Evolutionary conservation across 2,888 invertebrate species (phyloP), one percentile per base, ranked within the genome.

Genomic region (Zelleria hepariella): DNA sequence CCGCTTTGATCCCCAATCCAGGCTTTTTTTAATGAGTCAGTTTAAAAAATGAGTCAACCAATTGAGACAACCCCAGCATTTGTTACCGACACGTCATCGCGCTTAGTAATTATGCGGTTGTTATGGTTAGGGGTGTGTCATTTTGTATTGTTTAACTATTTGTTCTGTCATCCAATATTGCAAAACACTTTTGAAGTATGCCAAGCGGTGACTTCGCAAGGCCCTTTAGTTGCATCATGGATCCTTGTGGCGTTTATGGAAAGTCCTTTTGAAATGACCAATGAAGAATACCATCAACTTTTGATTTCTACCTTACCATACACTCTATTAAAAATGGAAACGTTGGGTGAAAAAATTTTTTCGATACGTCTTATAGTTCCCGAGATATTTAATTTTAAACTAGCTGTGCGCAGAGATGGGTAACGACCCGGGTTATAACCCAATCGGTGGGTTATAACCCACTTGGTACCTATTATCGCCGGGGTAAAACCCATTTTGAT

Each of bases 101-200:
- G 51, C 8, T 51, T 53, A 24, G 25, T 23, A 53, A 53, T 25
- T n/a, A 53, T 53, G 25, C 24, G 53, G 24, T 25, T 8, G 53
- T 25, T 53, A 24, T 25, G 23, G 53, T 24, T n/a, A 24, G 53
- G 25, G 53, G 53, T 53, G 53, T 53, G 53, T 53, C 53, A 53
- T 53, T 24, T 53, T 53, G 24, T 26, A 51, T 51, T 51, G 51
- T 10, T 51, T 21, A 51, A 15, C 15, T 42, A 42, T 42, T 42
- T 42, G 32, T 42, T 42, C 32, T 42, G 32, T 42, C 32, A 42
- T 42, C 10, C 15, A 15, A 15, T 15, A 42, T 42, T 42, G 15
- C 32, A 3, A 15, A 42, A 15, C 32, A 15, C 15, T 42, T 42
- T 15, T 15, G 32, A 15, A 42, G n/a, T n/a, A 42, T 42, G 32